Evolutionary conservation across 2,797 vertebrate species (phyloP), one percentile per base, ranked within the genome.

Genomic region (Gambelia wislizenii): DNA sequence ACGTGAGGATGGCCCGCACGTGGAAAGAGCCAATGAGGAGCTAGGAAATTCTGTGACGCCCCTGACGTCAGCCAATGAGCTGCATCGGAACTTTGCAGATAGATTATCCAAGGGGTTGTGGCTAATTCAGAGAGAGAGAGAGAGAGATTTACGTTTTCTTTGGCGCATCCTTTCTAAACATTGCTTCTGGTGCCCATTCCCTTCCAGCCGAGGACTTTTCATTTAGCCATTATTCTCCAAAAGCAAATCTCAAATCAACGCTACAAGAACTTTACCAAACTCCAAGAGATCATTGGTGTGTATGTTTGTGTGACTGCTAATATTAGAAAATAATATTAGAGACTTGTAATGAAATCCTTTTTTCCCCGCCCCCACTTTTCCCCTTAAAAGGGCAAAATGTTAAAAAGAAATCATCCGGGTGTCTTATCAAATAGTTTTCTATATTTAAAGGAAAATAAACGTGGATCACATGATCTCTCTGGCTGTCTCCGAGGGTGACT

Each of bases 1-100:
- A 98, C 98, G 97, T 98, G 98, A 98, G 98, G 96, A 91, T 95
- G 96, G 93, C 88, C 96, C 95, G 97, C 98, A 97, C 97, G 98
- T 96, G 98, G 97, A 91, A 91, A 93, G 89, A 94, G 88, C 98
- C 98, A 99, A 99, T 99, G 91, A 61, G 87, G 52, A 30, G 80
- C 88, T 49, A 30, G 80, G 89, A 94, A 90, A 93, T 95, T 94
- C 91, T 93, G 96, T 97, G 98, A 98, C 98, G 96, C 95, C 91
- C 89, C 88, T 89, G 93, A 93, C 93, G 94, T 52, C 90, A 93
- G 61, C 98, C 98, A 99, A 99, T 99, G 83, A 91, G 93, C 84
- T 92, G 67, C 84, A 85, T 80, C 89, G 94, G 93, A 92, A 95
- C 91, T 95, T 91, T 94, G 96, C 95, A 94, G 96, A 96, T 96